Evolutionary conservation across 2,113 vertebrate genomes (phyloP).

Genomic region (Oncorhynchus clarkii): DNA sequence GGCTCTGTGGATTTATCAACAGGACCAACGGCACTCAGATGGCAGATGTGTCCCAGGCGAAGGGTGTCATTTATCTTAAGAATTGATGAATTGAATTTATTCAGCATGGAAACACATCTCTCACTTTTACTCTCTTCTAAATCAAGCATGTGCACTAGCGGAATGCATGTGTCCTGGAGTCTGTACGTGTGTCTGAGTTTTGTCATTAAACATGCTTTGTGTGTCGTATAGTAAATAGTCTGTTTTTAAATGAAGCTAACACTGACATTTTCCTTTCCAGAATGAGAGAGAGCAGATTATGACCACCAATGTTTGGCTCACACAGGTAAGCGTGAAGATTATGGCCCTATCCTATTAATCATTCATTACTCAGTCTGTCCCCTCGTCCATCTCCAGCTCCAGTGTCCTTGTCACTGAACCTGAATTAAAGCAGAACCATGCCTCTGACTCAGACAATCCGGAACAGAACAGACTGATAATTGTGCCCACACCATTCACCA

Average conservation of each 20-base stretch:
- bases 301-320: slow-evolving; percentile 97
- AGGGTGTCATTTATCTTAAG: not conserved
- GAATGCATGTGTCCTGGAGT: not conserved
- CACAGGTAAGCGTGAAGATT: slow-evolving; percentile 79
- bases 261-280: slow-evolving; percentile 66
- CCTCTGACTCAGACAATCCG: slow-evolving; percentile 24
- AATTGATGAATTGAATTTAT: not conserved
- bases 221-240: too few relatives aligned
- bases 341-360: not conserved
- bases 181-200: not conserved
- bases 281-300: slow-evolving; percentile 98
- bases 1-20: not conserved
- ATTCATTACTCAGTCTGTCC: not conserved
- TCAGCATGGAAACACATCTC: not conserved
- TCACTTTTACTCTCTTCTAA: not conserved
- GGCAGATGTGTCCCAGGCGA: not conserved
- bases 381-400: not conserved
- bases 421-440: slow-evolving; percentile 48
- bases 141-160: not conserved
- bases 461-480: slow-evolving; percentile 35
- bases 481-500: slow-evolving; percentile 12
- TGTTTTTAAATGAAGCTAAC: slow-evolving; percentile 1
- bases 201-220: not conserved
- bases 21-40: not conserved
- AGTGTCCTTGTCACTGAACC: slow-evolving; percentile 49